Base-by-base conservation (phyloP, 2,113 vertebrate species). In the Callospermophilus lateralis region DNA sequence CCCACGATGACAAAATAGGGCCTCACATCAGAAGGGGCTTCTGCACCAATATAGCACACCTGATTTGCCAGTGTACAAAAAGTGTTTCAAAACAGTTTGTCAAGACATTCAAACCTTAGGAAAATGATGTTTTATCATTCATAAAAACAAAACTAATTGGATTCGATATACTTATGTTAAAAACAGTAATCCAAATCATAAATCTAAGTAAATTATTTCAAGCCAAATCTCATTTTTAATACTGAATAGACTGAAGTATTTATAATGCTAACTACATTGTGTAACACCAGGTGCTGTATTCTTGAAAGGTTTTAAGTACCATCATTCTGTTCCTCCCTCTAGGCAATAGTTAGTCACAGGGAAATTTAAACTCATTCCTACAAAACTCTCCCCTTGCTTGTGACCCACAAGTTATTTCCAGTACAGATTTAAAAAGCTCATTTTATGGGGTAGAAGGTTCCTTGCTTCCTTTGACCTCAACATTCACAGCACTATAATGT, bases 381-480 rank as follows among this genome's bases (percentile, higher is more conserved):
- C 10, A 85, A 96, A 93, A 67, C 7, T 61, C 30, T 72, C 30
- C 70, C 55, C 48, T 79, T 89, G 55, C n/a, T 70, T 95, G 32
- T 61, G 48, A 94, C 51, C 58, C 89, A 45, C 13, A 74, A 68
- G 63, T 30, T 81, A 61, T 67, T 96, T 89, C 22, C 32, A 93
- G 93, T 24, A 83, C 67, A 90, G 34, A 90, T 24, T 78, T 30
- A 83, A 89, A 96, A 65, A 94, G 61, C 42, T 87, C 42, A 84
- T 95, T 93, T 85, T 79, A 61, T 67, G 68, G 37, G 39, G 34
- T 65, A 94, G 87, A 97, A 70, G 67, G 45, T 73, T 58, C 79
- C 89, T 93, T 96, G 95, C 45, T 95, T 95, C 84, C 34, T 68
- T 68, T 92, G 76, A 96, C 91, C 89, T 97, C 79, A 73, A 24